These are phyloP conservation scores for Monarcha castaneiventris DNA, from an alignment of 2,113 vertebrate species.

Conservation along the genomic window DNA sequence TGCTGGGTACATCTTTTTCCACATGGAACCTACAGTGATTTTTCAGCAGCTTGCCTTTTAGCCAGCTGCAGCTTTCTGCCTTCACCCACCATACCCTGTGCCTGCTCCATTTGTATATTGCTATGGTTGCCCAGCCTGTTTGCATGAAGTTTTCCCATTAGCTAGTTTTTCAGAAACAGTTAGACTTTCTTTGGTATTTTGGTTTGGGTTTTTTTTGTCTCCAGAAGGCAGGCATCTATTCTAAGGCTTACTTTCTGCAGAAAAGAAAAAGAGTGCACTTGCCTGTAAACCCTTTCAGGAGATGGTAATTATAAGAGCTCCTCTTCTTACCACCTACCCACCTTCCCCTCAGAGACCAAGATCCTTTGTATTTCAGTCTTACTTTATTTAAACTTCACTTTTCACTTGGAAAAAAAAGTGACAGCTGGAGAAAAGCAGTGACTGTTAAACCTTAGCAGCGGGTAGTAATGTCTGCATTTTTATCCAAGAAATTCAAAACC, in stretches of 20 bases:
- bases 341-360: conserved; percentile 34
- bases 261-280: neutral
- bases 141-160: neutral
- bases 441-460: conserved; percentile 40
- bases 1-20: neutral
- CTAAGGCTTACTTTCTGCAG: conserved; percentile 6
- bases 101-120: neutral
- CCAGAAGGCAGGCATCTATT: conserved; percentile 14
- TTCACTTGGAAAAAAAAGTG: conserved; percentile 34
- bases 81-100: neutral
- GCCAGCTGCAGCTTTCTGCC: neutral
- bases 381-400: conserved; percentile 42
- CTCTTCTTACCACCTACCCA: conserved; percentile 18
- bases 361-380: conserved; percentile 35
- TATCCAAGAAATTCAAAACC: neutral
- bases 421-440: conserved; percentile 32
- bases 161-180: neutral
- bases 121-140: neutral
- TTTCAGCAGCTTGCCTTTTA: neutral
- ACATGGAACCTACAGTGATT: neutral
- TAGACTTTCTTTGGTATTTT: neutral
- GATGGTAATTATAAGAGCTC: conserved; percentile 28
- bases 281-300: conserved; percentile 41
- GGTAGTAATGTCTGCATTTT: conserved; percentile 47
- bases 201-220: neutral